Conservation (phyloP, 2,888 invertebrate genomes). For the Idaea aversata region DNA sequence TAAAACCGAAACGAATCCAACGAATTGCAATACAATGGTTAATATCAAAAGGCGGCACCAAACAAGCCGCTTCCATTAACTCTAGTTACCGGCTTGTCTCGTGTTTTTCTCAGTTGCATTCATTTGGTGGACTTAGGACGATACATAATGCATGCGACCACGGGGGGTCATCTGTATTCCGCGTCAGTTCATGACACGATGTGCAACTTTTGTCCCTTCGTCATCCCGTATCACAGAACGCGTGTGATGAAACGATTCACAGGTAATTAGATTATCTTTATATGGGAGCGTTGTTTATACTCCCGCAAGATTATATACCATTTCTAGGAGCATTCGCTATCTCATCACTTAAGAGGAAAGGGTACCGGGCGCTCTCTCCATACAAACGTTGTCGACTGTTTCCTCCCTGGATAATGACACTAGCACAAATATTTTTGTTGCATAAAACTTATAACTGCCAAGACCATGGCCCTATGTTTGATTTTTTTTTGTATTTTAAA, state of each 20-base stretch:
- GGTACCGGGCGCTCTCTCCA: too few species aligned
- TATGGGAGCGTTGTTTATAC: not conserved
- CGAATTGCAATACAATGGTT: not conserved
- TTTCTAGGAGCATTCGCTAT: not conserved
- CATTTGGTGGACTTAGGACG: slow-evolving; percentile 70
- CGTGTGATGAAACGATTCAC: not conserved
- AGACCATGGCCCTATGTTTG: too few species aligned
- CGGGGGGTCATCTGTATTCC: slow-evolving; percentile 72
- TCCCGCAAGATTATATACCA: not conserved
- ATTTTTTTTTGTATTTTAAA: too few species aligned
- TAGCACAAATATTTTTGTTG: too few species aligned
- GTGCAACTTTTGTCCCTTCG: slow-evolving; percentile 33
- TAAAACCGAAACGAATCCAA: not conserved
- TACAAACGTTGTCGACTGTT: too few species aligned
- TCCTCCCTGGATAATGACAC: too few species aligned
- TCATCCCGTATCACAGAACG: slow-evolving; percentile 3
- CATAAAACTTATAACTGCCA: too few species aligned
- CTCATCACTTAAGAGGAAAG: too few species aligned
- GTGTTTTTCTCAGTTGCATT: slow-evolving; percentile 72
- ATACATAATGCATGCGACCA: slow-evolving; percentile 75
- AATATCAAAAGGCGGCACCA: not conserved
- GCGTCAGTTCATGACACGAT: slow-evolving; percentile 45
- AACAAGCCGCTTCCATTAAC: slow-evolving; percentile 32
- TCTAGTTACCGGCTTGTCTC: slow-evolving; percentile 21
- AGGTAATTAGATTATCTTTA: not conserved